Evolutionary conservation across 2,797 vertebrate species (phyloP), one percentile per base, ranked within the genome.

Genomic region (Iguana delicatissima): DNA sequence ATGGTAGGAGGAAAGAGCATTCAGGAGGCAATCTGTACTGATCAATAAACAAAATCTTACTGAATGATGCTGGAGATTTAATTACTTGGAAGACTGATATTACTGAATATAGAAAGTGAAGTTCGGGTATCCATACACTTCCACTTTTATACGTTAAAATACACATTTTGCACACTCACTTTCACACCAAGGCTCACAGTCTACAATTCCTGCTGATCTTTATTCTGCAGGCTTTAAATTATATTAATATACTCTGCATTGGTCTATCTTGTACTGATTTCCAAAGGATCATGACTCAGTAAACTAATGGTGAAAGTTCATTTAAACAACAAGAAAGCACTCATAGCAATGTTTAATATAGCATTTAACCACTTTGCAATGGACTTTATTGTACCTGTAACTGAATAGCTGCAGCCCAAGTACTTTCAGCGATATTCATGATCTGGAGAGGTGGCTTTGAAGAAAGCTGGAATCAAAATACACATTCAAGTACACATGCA

Each of bases 11-110:
- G 4, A 77, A 84, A 80, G 6, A 86, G 80, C 81, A 89, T 67
- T 26, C 84, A 84, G 88, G 93, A 1, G 0, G 0, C 0, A 0
- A 8, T 77, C 59, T 92, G 13, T 64, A 89, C 80, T 91, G 92
- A 55, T 87, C 42, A 91, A 0, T 87, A 55, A 76, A 7, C 6
- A 91, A 89, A 92, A 62, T 67, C 0, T 73, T 85, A 57, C 26
- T 13, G 77, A 50, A 90, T 69, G 79, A 50, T 89, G 89, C 72
- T 38, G 0, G 85, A 82, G 0, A 20, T 81, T 85, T 91, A 80
- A 32, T 81, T 95, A 52, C 0, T 38, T 87, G 83, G 67, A 69
- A 84, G 46, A 69, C 26, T 76, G 89, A 32, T 0, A 3, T 84
- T 82, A 26, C 29, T 0, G 55, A 73, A 86, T 50, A 46, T 29